Evolutionary conservation across 2,113 vertebrate species (phyloP), one percentile per base, ranked within the genome.

Genomic region (Cebidichthys violaceus): DNA sequence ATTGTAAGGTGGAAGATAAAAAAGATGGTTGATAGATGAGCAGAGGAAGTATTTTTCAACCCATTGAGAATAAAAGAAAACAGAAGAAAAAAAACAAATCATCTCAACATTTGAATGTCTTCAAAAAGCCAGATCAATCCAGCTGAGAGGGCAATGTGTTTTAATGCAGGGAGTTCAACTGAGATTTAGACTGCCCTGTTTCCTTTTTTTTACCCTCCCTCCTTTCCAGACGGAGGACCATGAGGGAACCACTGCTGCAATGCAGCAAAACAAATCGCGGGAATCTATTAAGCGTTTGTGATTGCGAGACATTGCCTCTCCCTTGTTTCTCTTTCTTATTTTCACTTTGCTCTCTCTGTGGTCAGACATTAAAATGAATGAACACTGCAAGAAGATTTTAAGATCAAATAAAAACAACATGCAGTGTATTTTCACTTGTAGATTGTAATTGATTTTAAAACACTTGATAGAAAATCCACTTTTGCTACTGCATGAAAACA

Each of bases 201-300:
- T 47, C 11, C 1, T 31, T 41, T 78, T 33, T 83, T 80, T 71
- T 84, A 60, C 73, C 68, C 85, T 90, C 89, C 47, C 83, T 87
- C 77, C 76, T 89, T 80, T 70, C 74, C 43, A 82, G 81, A 74
- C 71, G 83, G 66, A 72, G 35, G 75, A 60, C 80, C 85, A 67
- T 6, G 73, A 91, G 86, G 80, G 77, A 92, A 87, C 60, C 35
- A 78, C 82, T 92, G 89, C 95, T 95, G 95, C 95, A 96, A 91
- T 96, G 95, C 95, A 95, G 94, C 92, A 95, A 93, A 95, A 86
- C 92, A 94, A 94, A 93, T 91, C 41, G 9, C 8, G 22, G 81
- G 88, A 90, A 91, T 93, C 88, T 83, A 77, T 92, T 88, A 83
- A 90, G 72, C 52, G 74, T 75, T 71, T 75, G 70, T 83, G 87